Conservation (phyloP, 1,140 invertebrate genomes). For the Heliconius nattereri region DNA sequence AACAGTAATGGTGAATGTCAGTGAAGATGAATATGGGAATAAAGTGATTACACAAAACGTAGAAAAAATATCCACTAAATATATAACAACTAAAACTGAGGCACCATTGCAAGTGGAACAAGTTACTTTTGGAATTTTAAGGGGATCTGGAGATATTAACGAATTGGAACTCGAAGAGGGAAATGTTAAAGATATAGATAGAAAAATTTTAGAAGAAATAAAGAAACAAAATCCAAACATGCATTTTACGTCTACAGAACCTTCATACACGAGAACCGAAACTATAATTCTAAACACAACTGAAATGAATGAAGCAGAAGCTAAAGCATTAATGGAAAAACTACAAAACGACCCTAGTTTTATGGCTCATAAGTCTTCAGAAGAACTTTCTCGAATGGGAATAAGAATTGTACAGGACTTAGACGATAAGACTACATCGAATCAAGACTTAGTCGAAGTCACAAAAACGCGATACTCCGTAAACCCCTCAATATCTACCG, state of each 20-base stretch:
- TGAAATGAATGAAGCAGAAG: constrained; percentile 73
- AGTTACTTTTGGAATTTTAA: constrained; percentile 75
- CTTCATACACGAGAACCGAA: constrained; percentile 75
- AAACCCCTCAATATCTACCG: constrained; percentile 56
- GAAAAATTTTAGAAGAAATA: constrained; percentile 72
- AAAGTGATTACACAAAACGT: constrained; percentile 79
- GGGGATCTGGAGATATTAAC: constrained; percentile 61
- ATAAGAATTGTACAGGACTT: constrained; percentile 71
- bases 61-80: constrained; percentile 72
- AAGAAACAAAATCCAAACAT: constrained; percentile 76
- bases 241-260: constrained; percentile 72
- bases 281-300: constrained; percentile 76
- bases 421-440: constrained; percentile 63
- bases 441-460: constrained; percentile 62
- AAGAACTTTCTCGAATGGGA: constrained; percentile 69
- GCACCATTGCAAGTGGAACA: constrained; percentile 77
- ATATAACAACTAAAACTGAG: constrained; percentile 67
- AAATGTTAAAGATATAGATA: constrained; percentile 72
- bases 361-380: constrained; percentile 69
- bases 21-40: constrained; percentile 78
- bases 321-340: constrained; percentile 74
- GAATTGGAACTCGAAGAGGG: constrained; percentile 73
- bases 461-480: constrained; percentile 72
- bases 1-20: constrained; percentile 77
- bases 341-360: constrained; percentile 75